These are phyloP conservation scores for Ceratothoa steindachneri DNA, from an alignment of 2,888 invertebrate genomes.

Conservation along the genomic window DNA sequence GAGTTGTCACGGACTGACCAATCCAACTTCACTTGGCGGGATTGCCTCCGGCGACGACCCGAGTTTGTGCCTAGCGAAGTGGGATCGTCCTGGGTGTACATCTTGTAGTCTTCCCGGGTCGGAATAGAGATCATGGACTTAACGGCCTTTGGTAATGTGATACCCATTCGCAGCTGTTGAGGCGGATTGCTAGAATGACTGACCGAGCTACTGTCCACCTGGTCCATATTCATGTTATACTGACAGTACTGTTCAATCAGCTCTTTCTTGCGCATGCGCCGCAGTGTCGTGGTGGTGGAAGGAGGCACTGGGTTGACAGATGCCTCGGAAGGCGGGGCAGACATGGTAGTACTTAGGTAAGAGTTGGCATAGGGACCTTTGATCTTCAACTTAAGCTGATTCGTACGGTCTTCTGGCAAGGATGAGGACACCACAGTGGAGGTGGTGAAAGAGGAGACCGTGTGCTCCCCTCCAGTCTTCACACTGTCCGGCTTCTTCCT, in stretches of 20 bases:
- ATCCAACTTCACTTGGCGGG: conserved; percentile 25
- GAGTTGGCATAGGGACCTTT: conserved; percentile 77
- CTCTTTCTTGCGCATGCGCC: conserved; percentile 83
- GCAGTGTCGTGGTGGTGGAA: conserved; percentile 33
- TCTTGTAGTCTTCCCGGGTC: conserved; percentile 74
- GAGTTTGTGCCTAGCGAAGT: not conserved
- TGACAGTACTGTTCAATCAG: conserved; percentile 67
- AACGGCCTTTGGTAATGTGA: conserved; percentile 81
- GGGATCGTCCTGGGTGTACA: conserved; percentile 40
- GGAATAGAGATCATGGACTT: conserved; percentile 83
- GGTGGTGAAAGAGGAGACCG: conserved; percentile 14
- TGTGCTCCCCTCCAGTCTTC: conserved; percentile 18
- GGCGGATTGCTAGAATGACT: conserved; percentile 15
- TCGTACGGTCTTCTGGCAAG: conserved; percentile 52
- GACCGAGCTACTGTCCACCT: not conserved
- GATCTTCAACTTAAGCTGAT: conserved; percentile 83
- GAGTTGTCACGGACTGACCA: conserved; percentile 32
- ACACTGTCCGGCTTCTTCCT: conserved; percentile 14
- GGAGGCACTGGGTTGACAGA: conserved; percentile 28
- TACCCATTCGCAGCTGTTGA: conserved; percentile 60
- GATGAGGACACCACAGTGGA: conserved; percentile 27
- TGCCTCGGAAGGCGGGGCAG: conserved; percentile 49
- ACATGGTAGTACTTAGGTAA: conserved; percentile 63
- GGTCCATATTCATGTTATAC: conserved; percentile 2
- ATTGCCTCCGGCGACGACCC: conserved; percentile 29